A percentile compares a stretch with the other conserved stretches of the same genome.
Conservation (phyloP, 2,888 invertebrate species). For the Cosmorhoe ocellata region DNA sequence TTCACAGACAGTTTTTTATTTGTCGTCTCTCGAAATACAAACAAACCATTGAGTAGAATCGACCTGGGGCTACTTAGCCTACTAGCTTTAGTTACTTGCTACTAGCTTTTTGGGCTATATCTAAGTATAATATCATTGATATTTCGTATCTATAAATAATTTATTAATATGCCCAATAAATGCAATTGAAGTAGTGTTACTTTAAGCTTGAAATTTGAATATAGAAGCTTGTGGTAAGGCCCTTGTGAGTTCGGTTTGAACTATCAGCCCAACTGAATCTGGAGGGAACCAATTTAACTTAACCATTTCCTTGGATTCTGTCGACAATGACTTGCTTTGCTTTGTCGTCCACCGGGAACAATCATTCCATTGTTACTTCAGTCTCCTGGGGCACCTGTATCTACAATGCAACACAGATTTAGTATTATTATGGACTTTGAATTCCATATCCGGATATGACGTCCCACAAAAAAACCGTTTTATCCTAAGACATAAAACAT, state of each 20-base stretch:
- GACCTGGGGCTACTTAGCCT: too few species aligned
- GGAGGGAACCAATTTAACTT: conserved; percentile 56
- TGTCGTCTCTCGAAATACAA: neutral
- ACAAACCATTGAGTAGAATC: conserved; percentile 4
- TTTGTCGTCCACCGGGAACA: conserved; percentile 30
- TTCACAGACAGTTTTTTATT: conserved; percentile 6
- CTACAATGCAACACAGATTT: neutral
- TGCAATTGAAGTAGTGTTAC: too few species aligned
- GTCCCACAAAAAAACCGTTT: neutral
- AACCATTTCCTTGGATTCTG: conserved; percentile 30
- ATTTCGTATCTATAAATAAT: too few species aligned
- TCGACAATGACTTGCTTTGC: conserved; percentile 32
- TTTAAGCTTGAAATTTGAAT: too few species aligned
- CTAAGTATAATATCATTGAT: too few species aligned
- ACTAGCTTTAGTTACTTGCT: too few species aligned
- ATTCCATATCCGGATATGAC: neutral
- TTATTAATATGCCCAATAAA: too few species aligned
- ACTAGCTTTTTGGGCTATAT: too few species aligned
- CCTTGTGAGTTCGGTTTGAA: conserved; percentile 4
- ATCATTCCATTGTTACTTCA: conserved; percentile 28
- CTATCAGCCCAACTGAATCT: conserved; percentile 30
- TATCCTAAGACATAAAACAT: too few species aligned
- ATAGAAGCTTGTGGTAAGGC: too few species aligned
- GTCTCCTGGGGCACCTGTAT: conserved; percentile 2
- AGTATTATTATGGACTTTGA: conserved; percentile 3